Evolutionary conservation across 2,113 vertebrate species (phyloP).

Genomic region (Oncorhynchus gorbuscha): DNA sequence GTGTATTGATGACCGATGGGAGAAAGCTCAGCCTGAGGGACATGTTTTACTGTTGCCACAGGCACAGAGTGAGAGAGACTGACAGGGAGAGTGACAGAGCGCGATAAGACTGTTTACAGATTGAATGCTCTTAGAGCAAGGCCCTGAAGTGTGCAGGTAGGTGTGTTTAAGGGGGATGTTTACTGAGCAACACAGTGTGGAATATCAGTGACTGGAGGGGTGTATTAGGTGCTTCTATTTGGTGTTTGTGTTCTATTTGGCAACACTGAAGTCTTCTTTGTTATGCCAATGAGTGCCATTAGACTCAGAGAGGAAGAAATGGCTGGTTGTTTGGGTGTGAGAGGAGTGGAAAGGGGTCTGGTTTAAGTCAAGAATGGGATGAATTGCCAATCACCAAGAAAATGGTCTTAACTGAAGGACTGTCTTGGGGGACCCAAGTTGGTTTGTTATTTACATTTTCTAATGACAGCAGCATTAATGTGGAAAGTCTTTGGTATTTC

Average conservation of each 20-base stretch:
- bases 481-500: no score
- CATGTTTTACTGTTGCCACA: no score
- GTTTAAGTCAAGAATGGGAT: constrained; percentile 27
- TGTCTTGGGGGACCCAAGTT: not conserved
- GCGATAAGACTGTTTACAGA: constrained; percentile 11
- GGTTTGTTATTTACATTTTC: no score
- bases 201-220: constrained; percentile 53
- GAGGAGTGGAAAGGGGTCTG: constrained; percentile 1
- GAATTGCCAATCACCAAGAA: constrained; percentile 23
- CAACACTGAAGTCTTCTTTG: constrained; percentile 53
- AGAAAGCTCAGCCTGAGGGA: no score
- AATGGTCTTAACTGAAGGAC: not conserved
- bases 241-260: constrained; percentile 55
- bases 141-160: constrained; percentile 10
- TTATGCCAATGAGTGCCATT: constrained; percentile 60
- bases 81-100: constrained; percentile 40
- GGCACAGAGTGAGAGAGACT: no score
- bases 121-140: constrained; percentile 16
- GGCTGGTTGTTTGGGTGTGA: constrained; percentile 66
- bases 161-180: constrained; percentile 19
- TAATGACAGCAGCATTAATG: not conserved
- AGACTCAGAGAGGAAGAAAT: constrained; percentile 50
- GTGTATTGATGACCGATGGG: no score
- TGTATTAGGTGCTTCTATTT: constrained; percentile 43
- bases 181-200: constrained; percentile 48